These are phyloP conservation scores for Acleris sparsana DNA, from an alignment of 2,888 invertebrate species.

Conservation along the genomic window DNA sequence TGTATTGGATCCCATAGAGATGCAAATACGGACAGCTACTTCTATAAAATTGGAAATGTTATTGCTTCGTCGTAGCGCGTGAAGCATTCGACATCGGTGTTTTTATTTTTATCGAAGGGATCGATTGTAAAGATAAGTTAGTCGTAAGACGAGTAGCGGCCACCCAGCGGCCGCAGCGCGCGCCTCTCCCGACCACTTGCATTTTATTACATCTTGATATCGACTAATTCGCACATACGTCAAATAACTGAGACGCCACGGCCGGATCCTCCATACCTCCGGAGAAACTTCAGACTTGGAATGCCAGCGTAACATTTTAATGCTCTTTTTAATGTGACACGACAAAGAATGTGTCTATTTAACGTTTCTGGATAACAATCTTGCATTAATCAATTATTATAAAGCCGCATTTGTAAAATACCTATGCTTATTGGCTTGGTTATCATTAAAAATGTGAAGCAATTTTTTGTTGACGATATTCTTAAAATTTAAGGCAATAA, in stretches of 20 bases:
- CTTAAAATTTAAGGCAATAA: no score
- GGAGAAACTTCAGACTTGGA: conserved; percentile 47
- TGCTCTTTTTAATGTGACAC: conserved; percentile 20
- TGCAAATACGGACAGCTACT: conserved; percentile 74
- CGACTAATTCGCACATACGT: conserved; percentile 76
- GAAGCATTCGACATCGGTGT: conserved; percentile 69
- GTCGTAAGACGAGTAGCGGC: conserved; percentile 83
- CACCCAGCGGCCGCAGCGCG: conserved; percentile 61
- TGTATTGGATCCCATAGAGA: conserved; percentile 74
- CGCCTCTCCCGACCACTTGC: conserved; percentile 58
- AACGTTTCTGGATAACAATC: conserved; percentile 22
- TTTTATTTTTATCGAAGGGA: conserved; percentile 79
- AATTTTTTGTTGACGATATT: no score
- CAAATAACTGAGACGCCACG: conserved; percentile 71
- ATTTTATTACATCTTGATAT: conserved; percentile 81
- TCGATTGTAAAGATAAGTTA: conserved; percentile 82
- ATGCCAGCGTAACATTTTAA: conserved; percentile 51
- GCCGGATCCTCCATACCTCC: conserved; percentile 43
- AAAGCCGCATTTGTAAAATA: neutral
- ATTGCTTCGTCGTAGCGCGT: conserved; percentile 71
- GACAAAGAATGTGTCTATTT: conserved; percentile 23
- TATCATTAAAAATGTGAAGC: no score
- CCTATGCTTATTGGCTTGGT: no score
- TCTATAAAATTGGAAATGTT: conserved; percentile 76
- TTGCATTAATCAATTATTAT: conserved; percentile 15